Conservation (phyloP, 2,113 vertebrate genomes). For the Cygnus atratus region DNA sequence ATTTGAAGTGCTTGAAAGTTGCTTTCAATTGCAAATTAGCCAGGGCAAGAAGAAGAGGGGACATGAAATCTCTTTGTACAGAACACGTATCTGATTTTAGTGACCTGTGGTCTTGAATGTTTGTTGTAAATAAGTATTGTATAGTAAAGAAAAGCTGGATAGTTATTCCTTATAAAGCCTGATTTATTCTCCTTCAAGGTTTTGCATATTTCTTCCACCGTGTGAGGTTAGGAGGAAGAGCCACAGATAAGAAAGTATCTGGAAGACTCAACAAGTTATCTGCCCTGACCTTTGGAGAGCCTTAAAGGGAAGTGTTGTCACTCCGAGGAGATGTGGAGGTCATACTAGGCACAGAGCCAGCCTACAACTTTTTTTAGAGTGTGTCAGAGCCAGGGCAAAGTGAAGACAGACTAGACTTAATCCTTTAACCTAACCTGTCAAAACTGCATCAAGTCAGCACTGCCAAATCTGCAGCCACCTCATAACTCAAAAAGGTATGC, state of each 20-base stretch:
- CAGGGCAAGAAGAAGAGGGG: not conserved
- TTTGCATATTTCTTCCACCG: constrained; percentile 57
- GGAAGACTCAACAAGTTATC: constrained; percentile 76
- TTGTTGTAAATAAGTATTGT: not conserved
- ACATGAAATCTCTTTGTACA: not conserved
- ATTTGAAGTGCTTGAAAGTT: not conserved
- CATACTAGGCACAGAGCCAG: constrained; percentile 63
- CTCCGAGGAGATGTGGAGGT: constrained; percentile 75
- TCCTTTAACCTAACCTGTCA: constrained; percentile 80
- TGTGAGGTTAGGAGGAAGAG: constrained; percentile 63
- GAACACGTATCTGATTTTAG: not conserved
- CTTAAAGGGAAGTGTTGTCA: constrained; percentile 81
- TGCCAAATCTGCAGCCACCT: constrained; percentile 72
- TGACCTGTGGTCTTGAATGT: not conserved
- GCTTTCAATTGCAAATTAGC: not conserved
- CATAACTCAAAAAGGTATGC: constrained; percentile 74
- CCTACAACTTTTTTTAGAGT: constrained; percentile 71
- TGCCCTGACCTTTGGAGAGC: constrained; percentile 77
- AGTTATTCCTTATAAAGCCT: not conserved
- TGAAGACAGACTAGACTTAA: constrained; percentile 76
- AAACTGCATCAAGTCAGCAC: constrained; percentile 69
- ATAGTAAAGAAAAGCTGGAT: not conserved
- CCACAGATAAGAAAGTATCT: constrained; percentile 75
- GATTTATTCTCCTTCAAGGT: constrained; percentile 4
- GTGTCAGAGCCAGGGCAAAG: constrained; percentile 73